Evolutionary conservation across 2,113 vertebrate genomes (phyloP).

Genomic region (Lontra canadensis): DNA sequence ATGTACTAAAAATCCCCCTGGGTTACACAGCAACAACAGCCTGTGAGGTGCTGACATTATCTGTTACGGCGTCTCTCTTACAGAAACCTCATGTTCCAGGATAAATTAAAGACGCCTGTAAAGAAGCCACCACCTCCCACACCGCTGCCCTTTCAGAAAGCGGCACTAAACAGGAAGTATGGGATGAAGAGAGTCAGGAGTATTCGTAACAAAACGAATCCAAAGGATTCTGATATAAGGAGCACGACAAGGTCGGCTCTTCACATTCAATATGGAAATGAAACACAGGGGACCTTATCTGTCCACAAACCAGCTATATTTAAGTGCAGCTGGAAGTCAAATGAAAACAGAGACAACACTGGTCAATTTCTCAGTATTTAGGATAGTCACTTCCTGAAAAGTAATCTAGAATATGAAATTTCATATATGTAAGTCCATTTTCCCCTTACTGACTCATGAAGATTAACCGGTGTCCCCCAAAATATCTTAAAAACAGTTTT

Average conservation of each 20-base stretch:
- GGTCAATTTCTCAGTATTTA: slow-evolving; percentile 7
- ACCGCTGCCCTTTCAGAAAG: not conserved
- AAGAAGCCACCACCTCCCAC: not conserved
- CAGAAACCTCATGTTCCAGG: not conserved
- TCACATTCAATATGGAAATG: slow-evolving; percentile 25
- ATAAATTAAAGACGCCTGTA: not conserved
- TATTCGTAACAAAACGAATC: slow-evolving; percentile 10
- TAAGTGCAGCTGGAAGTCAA: not conserved
- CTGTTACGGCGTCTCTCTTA: not conserved
- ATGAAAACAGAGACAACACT: not conserved
- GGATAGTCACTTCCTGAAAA: slow-evolving; percentile 18
- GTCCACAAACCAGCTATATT: not conserved
- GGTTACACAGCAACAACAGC: not conserved
- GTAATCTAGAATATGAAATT: slow-evolving; percentile 30
- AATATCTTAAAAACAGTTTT: not conserved
- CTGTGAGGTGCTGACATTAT: not conserved
- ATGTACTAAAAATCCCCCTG: not conserved
- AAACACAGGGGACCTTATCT: not conserved
- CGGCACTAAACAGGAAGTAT: not conserved
- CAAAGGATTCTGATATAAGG: not conserved
- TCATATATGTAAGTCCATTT: not conserved
- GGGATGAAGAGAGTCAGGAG: not conserved
- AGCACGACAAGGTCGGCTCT: not conserved
- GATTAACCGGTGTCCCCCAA: not conserved
- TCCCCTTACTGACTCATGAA: not conserved